Percentiles rank a stretch among this genome's conserved stretches.
phyloP scores from a whole-genome alignment of 2,797 vertebrate species.

The Sebastes trivittatus region DNA sequence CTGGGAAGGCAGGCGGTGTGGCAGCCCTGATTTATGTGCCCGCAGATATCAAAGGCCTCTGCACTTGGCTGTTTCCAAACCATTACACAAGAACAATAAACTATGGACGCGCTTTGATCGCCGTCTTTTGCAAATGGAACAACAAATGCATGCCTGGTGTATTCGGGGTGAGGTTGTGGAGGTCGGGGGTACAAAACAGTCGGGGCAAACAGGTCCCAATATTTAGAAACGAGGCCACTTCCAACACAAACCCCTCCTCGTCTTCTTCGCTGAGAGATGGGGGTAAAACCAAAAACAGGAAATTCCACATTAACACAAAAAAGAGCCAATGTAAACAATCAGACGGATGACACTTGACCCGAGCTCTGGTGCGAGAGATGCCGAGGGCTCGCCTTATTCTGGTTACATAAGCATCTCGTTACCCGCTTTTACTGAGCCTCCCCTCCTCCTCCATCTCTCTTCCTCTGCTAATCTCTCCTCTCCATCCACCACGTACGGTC shows the following conservation, averaged over 20 bases:
- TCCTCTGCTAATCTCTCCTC: constrained; percentile 38
- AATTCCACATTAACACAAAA: constrained; percentile 83
- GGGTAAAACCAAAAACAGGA: constrained; percentile 77
- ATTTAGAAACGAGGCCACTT: constrained; percentile 66
- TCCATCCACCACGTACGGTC: constrained; percentile 26
- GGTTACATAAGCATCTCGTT: constrained; percentile 76
- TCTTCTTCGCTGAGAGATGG: constrained; percentile 32
- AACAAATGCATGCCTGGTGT: constrained; percentile 70
- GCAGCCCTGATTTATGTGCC: constrained; percentile 77
- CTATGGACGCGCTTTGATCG: constrained; percentile 73
- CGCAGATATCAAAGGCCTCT: constrained; percentile 78
- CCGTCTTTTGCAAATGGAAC: constrained; percentile 63
- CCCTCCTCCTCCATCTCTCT: constrained; percentile 6
- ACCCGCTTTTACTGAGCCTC: constrained; percentile 34
- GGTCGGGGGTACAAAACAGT: constrained; percentile 37
- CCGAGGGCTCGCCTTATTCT: constrained; percentile 59
- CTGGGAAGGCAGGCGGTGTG: constrained; percentile 61
- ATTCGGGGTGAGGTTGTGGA: constrained; percentile 53
- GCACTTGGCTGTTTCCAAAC: constrained; percentile 81
- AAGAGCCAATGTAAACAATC: constrained; percentile 78
- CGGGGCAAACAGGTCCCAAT: constrained; percentile 55
- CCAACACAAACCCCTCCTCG: constrained; percentile 24
- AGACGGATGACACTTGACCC: constrained; percentile 77
- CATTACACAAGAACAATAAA: constrained; percentile 84
- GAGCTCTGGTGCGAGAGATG: constrained; percentile 52